Conservation (phyloP, 2,797 vertebrate species). For the Tolypeutes matacus region DNA sequence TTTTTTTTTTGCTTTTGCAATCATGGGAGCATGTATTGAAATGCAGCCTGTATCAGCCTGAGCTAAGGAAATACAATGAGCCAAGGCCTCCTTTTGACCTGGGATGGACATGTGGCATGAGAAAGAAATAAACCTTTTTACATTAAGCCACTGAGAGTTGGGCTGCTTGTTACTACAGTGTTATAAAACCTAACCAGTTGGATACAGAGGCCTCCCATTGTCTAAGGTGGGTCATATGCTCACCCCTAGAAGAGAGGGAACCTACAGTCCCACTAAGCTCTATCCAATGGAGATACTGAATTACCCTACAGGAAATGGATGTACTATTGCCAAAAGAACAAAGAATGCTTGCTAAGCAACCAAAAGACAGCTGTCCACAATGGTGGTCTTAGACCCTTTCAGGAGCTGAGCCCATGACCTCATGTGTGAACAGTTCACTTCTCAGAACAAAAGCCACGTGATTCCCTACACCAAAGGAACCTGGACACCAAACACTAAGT, state of each 20-base stretch:
- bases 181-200: background rate
- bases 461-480: background rate
- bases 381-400: too few relatives aligned
- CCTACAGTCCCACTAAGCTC: background rate
- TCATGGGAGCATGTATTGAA: background rate
- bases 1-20: background rate
- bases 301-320: background rate
- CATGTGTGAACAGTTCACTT: background rate
- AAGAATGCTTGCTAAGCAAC: accelerated
- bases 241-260: accelerated
- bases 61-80: too few relatives aligned
- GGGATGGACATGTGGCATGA: background rate
- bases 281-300: background rate
- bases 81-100: background rate
- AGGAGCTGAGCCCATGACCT: background rate
- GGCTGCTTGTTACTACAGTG: background rate
- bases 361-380: background rate
- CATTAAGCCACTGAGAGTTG: background rate
- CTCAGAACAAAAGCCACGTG: accelerated
- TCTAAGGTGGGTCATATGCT: background rate
- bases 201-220: background rate
- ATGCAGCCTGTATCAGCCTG: background rate
- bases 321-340: background rate
- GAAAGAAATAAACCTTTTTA: background rate
- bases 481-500: background rate